These are phyloP conservation scores for Deroplatys truncata DNA, from an alignment of 2,888 invertebrate genomes.

Conservation along the genomic window DNA sequence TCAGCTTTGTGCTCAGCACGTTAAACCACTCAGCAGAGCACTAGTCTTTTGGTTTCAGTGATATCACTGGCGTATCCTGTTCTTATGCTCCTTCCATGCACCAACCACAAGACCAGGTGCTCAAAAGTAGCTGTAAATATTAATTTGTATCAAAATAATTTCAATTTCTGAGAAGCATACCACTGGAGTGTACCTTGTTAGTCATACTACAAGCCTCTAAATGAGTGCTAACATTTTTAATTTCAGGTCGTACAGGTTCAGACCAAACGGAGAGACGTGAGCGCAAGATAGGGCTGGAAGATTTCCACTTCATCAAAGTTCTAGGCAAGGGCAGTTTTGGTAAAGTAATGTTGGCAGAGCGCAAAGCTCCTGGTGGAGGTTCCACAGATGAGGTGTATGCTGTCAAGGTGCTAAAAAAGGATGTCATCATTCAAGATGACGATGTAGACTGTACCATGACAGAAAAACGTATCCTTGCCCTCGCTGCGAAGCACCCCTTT, in stretches of 20 bases:
- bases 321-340: constrained; percentile 99
- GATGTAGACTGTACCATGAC: constrained; percentile 99
- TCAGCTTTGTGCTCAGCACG: too few relatives aligned
- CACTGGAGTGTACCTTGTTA: too few relatives aligned
- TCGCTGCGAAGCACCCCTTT: constrained; percentile 98
- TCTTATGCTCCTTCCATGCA: too few relatives aligned
- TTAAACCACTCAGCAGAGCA: too few relatives aligned
- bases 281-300: constrained; percentile 62
- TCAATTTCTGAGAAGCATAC: too few relatives aligned
- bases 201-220: too few relatives aligned
- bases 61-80: too few relatives aligned
- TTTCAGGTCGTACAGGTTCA: neutral
- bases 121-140: too few relatives aligned
- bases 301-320: constrained; percentile 97
- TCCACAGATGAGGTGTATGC: constrained; percentile 83
- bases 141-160: too few relatives aligned
- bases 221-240: neutral
- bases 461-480: constrained; percentile 91
- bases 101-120: too few relatives aligned
- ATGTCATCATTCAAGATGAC: constrained; percentile 97
- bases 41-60: too few relatives aligned
- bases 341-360: constrained; percentile 97
- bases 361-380: constrained; percentile 56
- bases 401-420: constrained; percentile 90
- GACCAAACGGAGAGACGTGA: constrained; percentile 25